Evolutionary conservation across 2,113 vertebrate genomes (phyloP), one percentile per base, ranked within the genome.

Genomic region (Eretmochelys imbricata): DNA sequence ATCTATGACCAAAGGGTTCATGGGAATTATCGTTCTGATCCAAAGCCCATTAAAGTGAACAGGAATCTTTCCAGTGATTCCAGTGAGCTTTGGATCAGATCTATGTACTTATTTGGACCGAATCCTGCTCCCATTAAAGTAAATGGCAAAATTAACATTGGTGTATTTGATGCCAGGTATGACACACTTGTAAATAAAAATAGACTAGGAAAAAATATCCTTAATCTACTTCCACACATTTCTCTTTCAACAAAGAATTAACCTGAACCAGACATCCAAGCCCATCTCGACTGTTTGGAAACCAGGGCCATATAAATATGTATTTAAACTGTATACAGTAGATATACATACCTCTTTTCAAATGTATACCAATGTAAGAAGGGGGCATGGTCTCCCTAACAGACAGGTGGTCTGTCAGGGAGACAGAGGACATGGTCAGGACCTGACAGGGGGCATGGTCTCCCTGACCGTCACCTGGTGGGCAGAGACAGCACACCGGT

Each of bases 141-240:
- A 24, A 93, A 94, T 93, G 29, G 27, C 10, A 87, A 93, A 69
- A 83, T 48, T 51, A 87, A 62, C 6, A 12, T 24, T 35, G 87
- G 87, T 12, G 84, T 85, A 78, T 65, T 49, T 81, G 16, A 5
- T 87, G 95, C 90, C 89, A 93, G 83, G 93, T 85, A 8, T 90
- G 19, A 79, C 42, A 69, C 4, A 81, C 2, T 81, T 89, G 72
- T 90, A 93, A 89, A 79, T 89, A 91, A 91, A 91, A 89, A n/a
- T 83, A 80, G 22, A 80, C 38, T 69, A 69, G 75, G 65, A 48
- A 78, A 72, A 27, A 46, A 69, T 85, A 29, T 85, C 75, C 24
- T 87, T 92, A 87, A 83, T 7, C 24, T 48, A 78, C 22, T 46
- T 79, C 10, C 55, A 84, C 2, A 76, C 17, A 48, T 78, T 85